Evolutionary conservation across 1,140 invertebrate species (phyloP).

Genomic region (Tyrophagus putrescentiae): DNA sequence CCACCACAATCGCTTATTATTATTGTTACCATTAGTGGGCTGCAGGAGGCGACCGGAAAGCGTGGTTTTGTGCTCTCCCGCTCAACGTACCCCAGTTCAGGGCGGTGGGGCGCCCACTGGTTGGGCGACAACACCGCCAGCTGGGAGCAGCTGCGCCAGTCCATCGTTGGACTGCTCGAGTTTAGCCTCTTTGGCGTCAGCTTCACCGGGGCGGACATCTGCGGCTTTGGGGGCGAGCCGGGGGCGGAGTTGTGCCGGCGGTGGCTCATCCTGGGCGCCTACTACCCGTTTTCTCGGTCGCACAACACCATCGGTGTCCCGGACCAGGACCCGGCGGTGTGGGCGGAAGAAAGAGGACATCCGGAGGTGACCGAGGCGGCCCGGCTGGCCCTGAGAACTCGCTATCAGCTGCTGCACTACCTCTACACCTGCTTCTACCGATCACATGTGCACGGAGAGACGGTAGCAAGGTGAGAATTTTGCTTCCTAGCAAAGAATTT

Average conservation of each 20-base stretch:
- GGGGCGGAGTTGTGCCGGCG: slow-evolving; percentile 49
- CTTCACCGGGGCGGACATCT: slow-evolving; percentile 18
- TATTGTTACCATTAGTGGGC: no score
- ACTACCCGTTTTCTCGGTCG: slow-evolving; percentile 52
- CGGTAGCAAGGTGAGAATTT: no score
- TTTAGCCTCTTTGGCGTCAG: slow-evolving; percentile 1
- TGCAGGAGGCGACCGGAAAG: background rate
- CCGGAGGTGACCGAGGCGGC: slow-evolving; percentile 39
- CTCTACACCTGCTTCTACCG: slow-evolving; percentile 40
- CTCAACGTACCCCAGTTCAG: background rate
- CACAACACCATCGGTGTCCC: slow-evolving; percentile 45
- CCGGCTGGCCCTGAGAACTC: slow-evolving; percentile 43
- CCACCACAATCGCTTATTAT: no score
- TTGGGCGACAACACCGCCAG: slow-evolving; percentile 1
- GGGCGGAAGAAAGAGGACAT: background rate
- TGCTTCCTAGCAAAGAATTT: no score
- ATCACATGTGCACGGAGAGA: slow-evolving; percentile 30
- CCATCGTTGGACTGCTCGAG: background rate
- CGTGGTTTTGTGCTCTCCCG: background rate
- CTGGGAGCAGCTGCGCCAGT: background rate
- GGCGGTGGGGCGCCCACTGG: background rate
- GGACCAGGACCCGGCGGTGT: background rate
- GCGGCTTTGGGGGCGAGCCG: slow-evolving; percentile 13
- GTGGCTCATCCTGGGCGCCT: slow-evolving; percentile 50
- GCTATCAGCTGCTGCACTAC: slow-evolving; percentile 62